These are phyloP conservation scores for Bimastos eiseni DNA, from an alignment of 2,888 invertebrate species.

Conservation along the genomic window DNA sequence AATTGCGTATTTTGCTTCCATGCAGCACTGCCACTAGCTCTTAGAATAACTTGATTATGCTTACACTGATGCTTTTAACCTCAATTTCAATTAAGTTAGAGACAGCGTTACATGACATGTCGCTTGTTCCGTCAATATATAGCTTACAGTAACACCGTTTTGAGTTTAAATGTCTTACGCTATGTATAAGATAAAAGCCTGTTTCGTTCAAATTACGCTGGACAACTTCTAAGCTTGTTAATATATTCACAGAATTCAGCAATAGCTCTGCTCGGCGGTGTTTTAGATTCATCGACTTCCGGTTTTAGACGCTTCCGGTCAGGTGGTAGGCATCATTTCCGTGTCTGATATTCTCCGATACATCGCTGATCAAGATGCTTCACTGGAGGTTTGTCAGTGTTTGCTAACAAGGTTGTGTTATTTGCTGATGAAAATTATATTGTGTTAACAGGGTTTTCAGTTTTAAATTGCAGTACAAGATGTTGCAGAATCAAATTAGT, in stretches of 20 bases:
- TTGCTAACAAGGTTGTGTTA: too few relatives aligned
- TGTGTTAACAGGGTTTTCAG: too few relatives aligned
- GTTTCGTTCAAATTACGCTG: neutral
- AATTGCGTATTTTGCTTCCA: too few relatives aligned
- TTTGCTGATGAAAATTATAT: too few relatives aligned
- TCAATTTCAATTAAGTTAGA: neutral
- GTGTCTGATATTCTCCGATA: slow-evolving; percentile 7
- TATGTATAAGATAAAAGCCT: neutral
- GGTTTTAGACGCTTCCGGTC: slow-evolving; percentile 14
- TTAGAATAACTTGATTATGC: neutral
- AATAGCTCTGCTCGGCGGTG: neutral
- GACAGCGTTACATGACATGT: neutral
- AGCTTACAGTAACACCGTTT: neutral
- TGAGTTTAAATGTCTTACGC: neutral
- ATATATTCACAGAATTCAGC: neutral
- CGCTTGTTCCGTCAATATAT: neutral
- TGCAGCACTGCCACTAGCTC: too few relatives aligned
- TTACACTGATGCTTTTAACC: neutral
- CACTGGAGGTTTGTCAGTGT: neutral
- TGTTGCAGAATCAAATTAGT: too few relatives aligned
- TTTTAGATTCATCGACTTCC: slow-evolving; percentile 24
- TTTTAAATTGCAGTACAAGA: too few relatives aligned
- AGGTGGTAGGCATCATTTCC: slow-evolving; percentile 14
- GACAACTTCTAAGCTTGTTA: neutral
- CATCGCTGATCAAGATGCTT: neutral